Evolutionary conservation across 1,140 invertebrate species (phyloP).

Genomic region (Stratiolaelaps scimitus): DNA sequence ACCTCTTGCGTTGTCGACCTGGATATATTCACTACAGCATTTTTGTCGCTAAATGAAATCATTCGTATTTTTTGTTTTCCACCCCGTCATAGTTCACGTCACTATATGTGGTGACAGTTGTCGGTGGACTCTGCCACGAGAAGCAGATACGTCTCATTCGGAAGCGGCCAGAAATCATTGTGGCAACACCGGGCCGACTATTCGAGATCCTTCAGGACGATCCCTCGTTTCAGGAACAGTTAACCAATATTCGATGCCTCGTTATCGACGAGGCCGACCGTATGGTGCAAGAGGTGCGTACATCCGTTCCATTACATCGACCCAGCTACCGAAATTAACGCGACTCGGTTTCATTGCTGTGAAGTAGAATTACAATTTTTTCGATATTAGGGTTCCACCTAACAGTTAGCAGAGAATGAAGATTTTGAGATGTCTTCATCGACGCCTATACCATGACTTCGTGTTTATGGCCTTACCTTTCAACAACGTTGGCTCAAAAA

Average conservation of each 20-base stretch:
- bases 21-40: too few relatives aligned
- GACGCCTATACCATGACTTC: too few relatives aligned
- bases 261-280: conserved; percentile 97
- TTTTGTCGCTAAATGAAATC: conserved; percentile 30
- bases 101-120: conserved; percentile 42
- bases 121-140: conserved; percentile 75
- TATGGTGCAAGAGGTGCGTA: conserved; percentile 67
- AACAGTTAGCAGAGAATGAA: too few relatives aligned
- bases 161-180: conserved; percentile 74
- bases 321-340: too few relatives aligned
- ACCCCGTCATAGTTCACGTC: conserved; percentile 52
- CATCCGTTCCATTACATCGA: too few relatives aligned
- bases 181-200: conserved; percentile 85
- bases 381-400: too few relatives aligned
- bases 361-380: too few relatives aligned
- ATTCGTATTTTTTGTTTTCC: conserved; percentile 40
- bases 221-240: conserved; percentile 39
- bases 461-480: too few relatives aligned
- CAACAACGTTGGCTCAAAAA: too few relatives aligned
- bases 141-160: conserved; percentile 78
- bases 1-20: too few relatives aligned
- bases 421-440: too few relatives aligned
- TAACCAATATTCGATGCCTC: conserved; percentile 53
- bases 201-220: conserved; percentile 76
- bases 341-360: too few relatives aligned